phyloP scores from a whole-genome alignment of 64 coral and sea anemone species.

The Cladopsammia gracilis region DNA sequence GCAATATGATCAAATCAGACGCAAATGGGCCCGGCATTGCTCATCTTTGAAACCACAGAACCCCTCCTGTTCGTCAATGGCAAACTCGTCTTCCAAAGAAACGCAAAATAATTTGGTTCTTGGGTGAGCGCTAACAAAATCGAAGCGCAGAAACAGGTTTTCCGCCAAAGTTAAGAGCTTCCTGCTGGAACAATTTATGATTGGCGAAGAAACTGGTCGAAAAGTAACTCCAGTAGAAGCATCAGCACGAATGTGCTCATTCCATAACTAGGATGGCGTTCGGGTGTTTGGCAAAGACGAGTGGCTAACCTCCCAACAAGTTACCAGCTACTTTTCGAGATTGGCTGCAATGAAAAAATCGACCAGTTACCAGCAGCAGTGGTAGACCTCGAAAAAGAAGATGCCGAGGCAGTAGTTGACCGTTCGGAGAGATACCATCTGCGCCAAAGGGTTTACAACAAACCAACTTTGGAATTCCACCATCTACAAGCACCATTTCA shows the following conservation, averaged over 20 bases:
- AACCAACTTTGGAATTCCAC: neutral
- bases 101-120: neutral
- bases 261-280: neutral
- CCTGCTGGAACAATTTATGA: constrained; percentile 39
- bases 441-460: neutral
- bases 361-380: constrained; percentile 22
- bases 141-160: constrained; percentile 17
- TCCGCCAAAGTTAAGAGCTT: constrained; percentile 21
- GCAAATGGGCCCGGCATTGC: constrained; percentile 61
- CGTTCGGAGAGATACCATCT: no score
- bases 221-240: constrained; percentile 36
- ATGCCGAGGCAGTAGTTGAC: no score
- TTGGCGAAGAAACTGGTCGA: constrained; percentile 58
- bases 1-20: constrained; percentile 53
- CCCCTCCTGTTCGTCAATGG: constrained; percentile 5
- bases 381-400: no score
- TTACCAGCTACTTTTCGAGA: constrained; percentile 54
- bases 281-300: constrained; percentile 43
- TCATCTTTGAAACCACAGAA: constrained; percentile 32
- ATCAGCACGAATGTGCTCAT: neutral
- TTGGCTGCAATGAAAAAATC: constrained; percentile 28
- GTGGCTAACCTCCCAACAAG: constrained; percentile 51
- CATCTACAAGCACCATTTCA: neutral
- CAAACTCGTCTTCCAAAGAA: neutral
- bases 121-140: constrained; percentile 36